phyloP scores from a whole-genome alignment of 30 jellyfish, hydroid and myxozoan genomes.

The Phacellophora camtschatica region DNA sequence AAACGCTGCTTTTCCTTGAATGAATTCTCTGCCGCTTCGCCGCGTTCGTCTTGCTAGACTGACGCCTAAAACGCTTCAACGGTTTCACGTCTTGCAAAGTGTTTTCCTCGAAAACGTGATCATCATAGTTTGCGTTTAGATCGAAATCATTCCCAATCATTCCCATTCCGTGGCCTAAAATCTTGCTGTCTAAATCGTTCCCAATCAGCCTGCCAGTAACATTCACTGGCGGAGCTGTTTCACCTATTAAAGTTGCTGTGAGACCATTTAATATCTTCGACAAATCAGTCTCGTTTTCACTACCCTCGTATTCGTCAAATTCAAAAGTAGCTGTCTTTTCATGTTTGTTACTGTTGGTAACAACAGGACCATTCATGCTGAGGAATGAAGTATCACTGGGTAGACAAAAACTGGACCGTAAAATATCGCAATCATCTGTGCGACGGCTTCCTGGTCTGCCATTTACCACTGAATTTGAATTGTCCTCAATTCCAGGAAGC shows the following conservation, averaged over 20 bases:
- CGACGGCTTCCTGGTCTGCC: not conserved
- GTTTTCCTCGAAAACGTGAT: conserved; percentile 42
- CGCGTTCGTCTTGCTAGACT: not conserved
- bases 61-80: conserved; percentile 12
- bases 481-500: not conserved
- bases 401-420: no score
- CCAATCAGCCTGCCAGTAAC: not conserved
- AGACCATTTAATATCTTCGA: not conserved
- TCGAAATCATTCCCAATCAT: conserved; percentile 8
- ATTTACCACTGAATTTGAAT: not conserved
- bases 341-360: not conserved
- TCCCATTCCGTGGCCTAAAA: no score
- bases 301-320: not conserved
- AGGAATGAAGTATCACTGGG: not conserved
- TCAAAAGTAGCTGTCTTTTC: not conserved
- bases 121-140: conserved; percentile 43
- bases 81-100: conserved; percentile 8
- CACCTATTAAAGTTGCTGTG: conserved; percentile 6
- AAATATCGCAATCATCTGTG: no score
- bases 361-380: not conserved
- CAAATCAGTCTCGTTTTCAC: not conserved
- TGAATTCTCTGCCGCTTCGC: conserved; percentile 8
- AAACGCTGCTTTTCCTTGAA: conserved; percentile 12
- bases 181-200: no score
- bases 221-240: not conserved